Evolutionary conservation across 2,888 invertebrate species (phyloP), one percentile per base, ranked within the genome.

Genomic region (Aquatica leii): DNA sequence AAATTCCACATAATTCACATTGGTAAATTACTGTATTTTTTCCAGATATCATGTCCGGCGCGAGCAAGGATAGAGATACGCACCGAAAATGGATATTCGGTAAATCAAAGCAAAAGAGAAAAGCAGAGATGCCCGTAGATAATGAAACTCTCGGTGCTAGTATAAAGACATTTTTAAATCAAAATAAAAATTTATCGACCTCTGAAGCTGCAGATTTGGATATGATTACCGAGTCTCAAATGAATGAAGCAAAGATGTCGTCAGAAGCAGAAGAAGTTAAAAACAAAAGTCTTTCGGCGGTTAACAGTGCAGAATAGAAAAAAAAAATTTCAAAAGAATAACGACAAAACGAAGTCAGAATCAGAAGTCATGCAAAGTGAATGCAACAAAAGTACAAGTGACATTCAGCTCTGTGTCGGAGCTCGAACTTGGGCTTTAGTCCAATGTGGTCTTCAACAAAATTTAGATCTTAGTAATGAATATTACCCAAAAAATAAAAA

Each of bases 1-100:
- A 37, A 37, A 37, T 37, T 37, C 37, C 37, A 37, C 37, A 37
- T 37, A 37, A 37, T 37, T 37, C 37, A 12, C 37, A 37, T 37
- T 37, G 37, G 37, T 37, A 37, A 37, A 37, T 37, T 37, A 37
- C 37, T 37, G 37, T 37, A 37, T 37, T 31, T 31, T 31, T 31
- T 31, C 4, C 31, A 31, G 31, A 31, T 31, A 31, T 31, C 31
- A 31, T 37, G 37, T 37, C 37, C 4, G 12, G 37, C 11, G 15
- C 24, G 24, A 24, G 24, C 24, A 24, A 6, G 24, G 24, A 24
- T 24, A 24, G 24, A 24, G 6, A 24, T 24, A 24, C 24, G 24
- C 24, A 24, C 24, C 24, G 24, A 24, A 24, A 24, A 6, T 24
- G 24, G 24, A 6, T 4, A 24, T 24, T 6, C 24, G 24, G 24